Base-by-base conservation (phyloP, 2,888 invertebrate species). In the Orthosia gracilis region DNA sequence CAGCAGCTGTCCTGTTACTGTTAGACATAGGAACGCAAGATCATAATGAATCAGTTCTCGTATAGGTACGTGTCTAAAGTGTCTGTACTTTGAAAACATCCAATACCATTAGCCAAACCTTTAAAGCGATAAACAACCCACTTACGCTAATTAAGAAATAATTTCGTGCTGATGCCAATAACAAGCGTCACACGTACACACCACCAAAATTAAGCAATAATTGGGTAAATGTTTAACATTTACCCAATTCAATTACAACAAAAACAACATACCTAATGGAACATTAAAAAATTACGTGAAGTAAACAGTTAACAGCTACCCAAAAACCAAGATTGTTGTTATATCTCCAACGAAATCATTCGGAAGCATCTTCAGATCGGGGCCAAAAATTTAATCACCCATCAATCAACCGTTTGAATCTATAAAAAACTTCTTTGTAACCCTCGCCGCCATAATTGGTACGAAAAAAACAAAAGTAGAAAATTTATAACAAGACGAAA, bases 401-500 rank as follows among this genome's bases (percentile, higher is more conserved):
- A 94, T 96, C 96, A 96, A 95, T 96, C 96, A 96, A 89, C 82
- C 90, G 90, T 89, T 91, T 89, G 86, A 72, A 85, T 78, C 78
- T 71, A 94, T 93, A 94, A 95, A 94, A 94, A 94, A 89, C 86
- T 86, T 13, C 94, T 95, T 95, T 95, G 94, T 93, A 90, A 92
- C 57, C 91, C 88, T 89, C 40, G 90, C 94, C 92, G 92, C 86
- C 78, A 90, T 95, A 95, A 96, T 95, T 94, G 93, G 90, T 91
- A 75, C 54, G 85, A 91, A 95, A 95, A 95, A 95, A 96, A 96
- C 94, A 96, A 95, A 95, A 94, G 94, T 94, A 92, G 92, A 94
- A 94, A 94, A 94, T 95, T 94, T 95, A 93, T 96, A 95, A 96
- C 95, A 91, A 96, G 94, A 94, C 87, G 92, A 94, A 94, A 94